Evolutionary conservation across 2,113 vertebrate genomes (phyloP).

Genomic region (Rhagologus leucostigma): DNA sequence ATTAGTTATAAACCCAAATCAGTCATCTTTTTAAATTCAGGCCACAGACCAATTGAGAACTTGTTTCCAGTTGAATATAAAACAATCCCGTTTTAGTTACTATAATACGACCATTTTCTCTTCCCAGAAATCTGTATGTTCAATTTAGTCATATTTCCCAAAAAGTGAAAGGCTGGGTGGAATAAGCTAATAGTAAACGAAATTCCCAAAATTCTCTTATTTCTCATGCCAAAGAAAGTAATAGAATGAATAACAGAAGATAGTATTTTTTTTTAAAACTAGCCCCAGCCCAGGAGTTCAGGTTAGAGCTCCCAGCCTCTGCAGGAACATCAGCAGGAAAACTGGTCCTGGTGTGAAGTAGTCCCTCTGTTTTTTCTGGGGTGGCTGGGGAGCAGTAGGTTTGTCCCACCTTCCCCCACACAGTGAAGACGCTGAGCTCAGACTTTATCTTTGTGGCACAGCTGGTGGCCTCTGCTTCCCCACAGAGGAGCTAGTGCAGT

Average conservation of each 20-base stretch:
- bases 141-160: not conserved
- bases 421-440: not conserved
- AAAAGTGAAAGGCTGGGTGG: not conserved
- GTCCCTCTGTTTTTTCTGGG: not conserved
- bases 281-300: not conserved
- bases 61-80: not conserved
- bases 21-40: not conserved
- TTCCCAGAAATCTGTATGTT: not conserved
- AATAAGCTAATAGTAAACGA: not conserved
- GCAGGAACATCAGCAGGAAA: not conserved
- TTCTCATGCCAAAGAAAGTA: not conserved
- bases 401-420: not conserved
- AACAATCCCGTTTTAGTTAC: not conserved
- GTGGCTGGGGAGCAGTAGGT: not conserved
- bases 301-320: not conserved
- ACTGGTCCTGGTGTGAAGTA: not conserved
- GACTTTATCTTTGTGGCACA: not conserved
- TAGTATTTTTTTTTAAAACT: not conserved
- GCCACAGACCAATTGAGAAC: not conserved
- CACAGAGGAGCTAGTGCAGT: not conserved
- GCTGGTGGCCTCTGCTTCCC: not conserved
- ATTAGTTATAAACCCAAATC: not conserved
- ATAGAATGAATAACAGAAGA: not conserved
- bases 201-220: not conserved
- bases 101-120: not conserved